Base-by-base conservation (phyloP, 2,888 invertebrate species). In the Blastobasis lacticolella region DNA sequence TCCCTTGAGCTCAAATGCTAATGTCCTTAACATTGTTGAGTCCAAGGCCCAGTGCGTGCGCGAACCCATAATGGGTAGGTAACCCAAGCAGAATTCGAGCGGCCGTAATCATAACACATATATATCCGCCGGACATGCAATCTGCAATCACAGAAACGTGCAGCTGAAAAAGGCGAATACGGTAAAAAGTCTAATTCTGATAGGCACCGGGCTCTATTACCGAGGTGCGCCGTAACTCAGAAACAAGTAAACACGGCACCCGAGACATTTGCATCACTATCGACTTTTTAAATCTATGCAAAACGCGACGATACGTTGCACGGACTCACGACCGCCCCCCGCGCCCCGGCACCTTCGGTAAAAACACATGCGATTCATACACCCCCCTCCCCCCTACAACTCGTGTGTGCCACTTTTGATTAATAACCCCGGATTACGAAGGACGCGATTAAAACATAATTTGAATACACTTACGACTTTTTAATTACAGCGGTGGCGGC, bases 201-300 rank as follows among this genome's bases (percentile, higher is more conserved):
- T 81, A 81, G 79, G 76, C 77, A 68, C 73, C 64, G 66, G 70
- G 76, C 71, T 78, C 78, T 81, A 81, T 81, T 82, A 80, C 79
- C 66, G 71, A 74, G 73, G 75, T 78, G 77, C 78, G 76, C 75
- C 81, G 84, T 84, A 84, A 83, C 82, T 86, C 84, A 82, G 81
- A 76, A 79, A 76, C 83, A 78, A 81, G 84, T 78, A 85, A 87
- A 87, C 85, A 85, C 84, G 79, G 79, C 80, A 77, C 71, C 71
- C 72, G 67, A 62, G 67, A 67, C 73, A 86, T 88, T 88, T 78
- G 85, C 86, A 88, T 88, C 74, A 72, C 83, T 87, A 88, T 88
- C 87, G 79, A 82, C 68, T 88, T 88, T 87, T 87, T 87, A 82
- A 86, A 88, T 87, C 87, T 87, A 86, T 87, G 87, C 86, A 86